Percentiles rank a stretch among this genome's conserved stretches.
Conservation (phyloP, 2,888 invertebrate genomes). For the Stenodema calcarata region DNA sequence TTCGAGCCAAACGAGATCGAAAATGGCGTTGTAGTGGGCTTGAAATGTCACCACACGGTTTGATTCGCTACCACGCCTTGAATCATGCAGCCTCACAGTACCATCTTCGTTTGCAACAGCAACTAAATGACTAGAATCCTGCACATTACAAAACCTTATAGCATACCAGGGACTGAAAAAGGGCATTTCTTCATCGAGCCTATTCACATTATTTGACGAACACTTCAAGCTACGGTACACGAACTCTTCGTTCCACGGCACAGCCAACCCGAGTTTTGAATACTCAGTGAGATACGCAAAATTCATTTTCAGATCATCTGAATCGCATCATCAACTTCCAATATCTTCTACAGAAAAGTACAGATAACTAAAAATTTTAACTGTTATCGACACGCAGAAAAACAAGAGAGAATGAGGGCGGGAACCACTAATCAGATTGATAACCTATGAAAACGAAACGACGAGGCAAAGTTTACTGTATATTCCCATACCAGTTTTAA, state of each 20-base stretch:
- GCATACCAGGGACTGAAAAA: constrained; percentile 72
- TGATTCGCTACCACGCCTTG: constrained; percentile 53
- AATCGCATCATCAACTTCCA: not conserved
- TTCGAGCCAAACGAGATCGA: constrained; percentile 87
- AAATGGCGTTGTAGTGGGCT: constrained; percentile 85
- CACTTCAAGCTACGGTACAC: constrained; percentile 42
- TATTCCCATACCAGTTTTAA: too few relatives aligned
- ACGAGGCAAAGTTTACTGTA: too few relatives aligned
- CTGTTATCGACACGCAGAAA: not conserved
- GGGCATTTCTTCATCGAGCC: constrained; percentile 67
- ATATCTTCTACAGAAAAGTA: not conserved
- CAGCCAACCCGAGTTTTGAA: not conserved
- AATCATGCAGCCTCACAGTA: constrained; percentile 67
- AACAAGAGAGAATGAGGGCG: not conserved
- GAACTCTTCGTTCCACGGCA: constrained; percentile 34
- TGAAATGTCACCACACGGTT: constrained; percentile 55
- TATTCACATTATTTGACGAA: constrained; percentile 62
- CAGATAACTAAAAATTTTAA: not conserved
- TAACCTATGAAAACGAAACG: not conserved
- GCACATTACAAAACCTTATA: constrained; percentile 75
- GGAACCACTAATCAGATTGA: not conserved
- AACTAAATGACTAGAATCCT: constrained; percentile 73
- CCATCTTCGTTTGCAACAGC: constrained; percentile 90
- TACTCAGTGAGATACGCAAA: constrained; percentile 7
- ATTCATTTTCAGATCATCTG: not conserved